Conservation (phyloP, 2,113 vertebrate genomes). For the Gnathonemus longibarbis region DNA sequence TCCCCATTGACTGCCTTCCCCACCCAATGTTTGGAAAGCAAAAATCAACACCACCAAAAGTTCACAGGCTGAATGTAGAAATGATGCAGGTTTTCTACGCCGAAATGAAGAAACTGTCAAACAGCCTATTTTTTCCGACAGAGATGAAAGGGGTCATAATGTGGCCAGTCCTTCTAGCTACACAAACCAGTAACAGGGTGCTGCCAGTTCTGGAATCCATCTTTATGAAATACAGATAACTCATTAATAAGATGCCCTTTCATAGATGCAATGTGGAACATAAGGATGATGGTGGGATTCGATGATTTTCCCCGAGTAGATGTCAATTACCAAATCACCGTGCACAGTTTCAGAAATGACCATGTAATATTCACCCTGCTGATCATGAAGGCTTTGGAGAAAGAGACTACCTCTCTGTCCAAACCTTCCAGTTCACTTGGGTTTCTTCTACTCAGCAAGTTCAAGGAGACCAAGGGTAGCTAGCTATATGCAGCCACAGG, state of each 20-base stretch:
- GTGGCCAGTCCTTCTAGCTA: constrained; percentile 41
- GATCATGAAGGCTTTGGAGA: not conserved
- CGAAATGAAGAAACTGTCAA: constrained; percentile 13
- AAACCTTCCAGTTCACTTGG: constrained; percentile 52
- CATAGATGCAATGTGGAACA: not conserved
- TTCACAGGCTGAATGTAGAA: not conserved
- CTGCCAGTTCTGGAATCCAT: constrained; percentile 45
- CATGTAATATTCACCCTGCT: not conserved
- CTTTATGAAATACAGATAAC: constrained; percentile 18
- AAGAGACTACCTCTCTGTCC: constrained; percentile 18
- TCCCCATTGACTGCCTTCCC: not conserved
- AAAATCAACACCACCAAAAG: not conserved
- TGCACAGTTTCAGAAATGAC: not conserved
- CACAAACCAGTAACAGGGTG: constrained; percentile 42
- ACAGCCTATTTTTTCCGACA: constrained; percentile 20
- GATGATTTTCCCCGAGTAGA: not conserved
- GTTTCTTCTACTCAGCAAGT: constrained; percentile 69
- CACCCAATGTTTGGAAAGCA: not conserved
- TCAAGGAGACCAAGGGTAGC: constrained; percentile 47
- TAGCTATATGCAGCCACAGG: constrained; percentile 63
- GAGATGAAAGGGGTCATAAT: constrained; percentile 36
- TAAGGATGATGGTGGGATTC: not conserved
- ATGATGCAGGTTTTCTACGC: constrained; percentile 16
- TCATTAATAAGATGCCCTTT: constrained; percentile 47
- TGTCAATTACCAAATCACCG: not conserved